These are phyloP conservation scores for Strigops habroptila DNA, from an alignment of 2,113 vertebrate species.

Conservation along the genomic window DNA sequence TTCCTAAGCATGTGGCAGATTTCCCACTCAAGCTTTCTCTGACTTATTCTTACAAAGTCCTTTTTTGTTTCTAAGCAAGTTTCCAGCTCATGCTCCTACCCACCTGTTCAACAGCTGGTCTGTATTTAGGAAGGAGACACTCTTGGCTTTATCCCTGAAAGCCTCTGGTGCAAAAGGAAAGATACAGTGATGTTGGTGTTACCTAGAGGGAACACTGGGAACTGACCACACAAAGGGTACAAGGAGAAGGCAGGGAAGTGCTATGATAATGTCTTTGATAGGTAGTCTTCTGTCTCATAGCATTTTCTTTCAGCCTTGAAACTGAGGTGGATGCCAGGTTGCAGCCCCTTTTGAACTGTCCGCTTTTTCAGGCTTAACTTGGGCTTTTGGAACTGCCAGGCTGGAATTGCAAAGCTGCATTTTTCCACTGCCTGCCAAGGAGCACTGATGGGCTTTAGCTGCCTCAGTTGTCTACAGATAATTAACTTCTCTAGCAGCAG, in stretches of 20 bases:
- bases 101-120: neutral
- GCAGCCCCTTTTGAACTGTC: neutral
- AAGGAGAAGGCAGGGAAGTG: neutral
- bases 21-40: neutral
- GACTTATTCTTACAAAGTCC: neutral
- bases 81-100: neutral
- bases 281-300: neutral
- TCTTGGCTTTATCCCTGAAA: neutral
- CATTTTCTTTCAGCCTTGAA: neutral
- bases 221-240: too few species aligned
- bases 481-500: neutral
- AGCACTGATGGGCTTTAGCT: neutral
- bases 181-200: neutral
- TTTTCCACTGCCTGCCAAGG: neutral
- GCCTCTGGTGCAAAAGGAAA: neutral
- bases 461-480: neutral
- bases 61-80: neutral
- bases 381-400: neutral
- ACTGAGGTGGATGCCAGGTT: neutral
- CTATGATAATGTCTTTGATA: neutral
- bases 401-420: neutral
- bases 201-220: neutral
- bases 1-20: neutral
- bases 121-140: neutral
- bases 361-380: neutral